Conservation (phyloP, 2,113 vertebrate genomes). For the Pachypanchax playfairii region DNA sequence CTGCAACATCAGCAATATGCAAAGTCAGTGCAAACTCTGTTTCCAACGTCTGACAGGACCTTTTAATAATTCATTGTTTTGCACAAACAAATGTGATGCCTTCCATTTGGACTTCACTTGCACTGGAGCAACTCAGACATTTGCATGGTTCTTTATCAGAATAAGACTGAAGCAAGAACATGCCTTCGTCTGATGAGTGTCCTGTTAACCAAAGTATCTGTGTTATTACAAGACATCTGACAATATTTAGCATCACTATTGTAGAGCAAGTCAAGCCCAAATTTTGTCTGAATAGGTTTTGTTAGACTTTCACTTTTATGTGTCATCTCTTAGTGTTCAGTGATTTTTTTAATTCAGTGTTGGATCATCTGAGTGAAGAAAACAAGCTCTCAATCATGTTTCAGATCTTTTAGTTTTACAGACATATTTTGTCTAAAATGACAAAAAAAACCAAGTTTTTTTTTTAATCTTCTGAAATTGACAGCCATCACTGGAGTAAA, state of each 20-base stretch:
- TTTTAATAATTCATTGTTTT: slow-evolving; percentile 34
- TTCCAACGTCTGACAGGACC: slow-evolving; percentile 25
- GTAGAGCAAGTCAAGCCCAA: too few relatives aligned
- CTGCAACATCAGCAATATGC: slow-evolving; percentile 58
- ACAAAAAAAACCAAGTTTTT: slow-evolving; percentile 18
- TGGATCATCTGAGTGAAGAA: slow-evolving; percentile 1
- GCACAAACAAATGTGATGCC: slow-evolving; percentile 13
- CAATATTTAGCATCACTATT: too few relatives aligned
- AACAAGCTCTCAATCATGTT: neutral
- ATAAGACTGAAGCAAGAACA: slow-evolving; percentile 2
- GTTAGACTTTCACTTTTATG: slow-evolving; percentile 3
- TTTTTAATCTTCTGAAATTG: slow-evolving; percentile 8
- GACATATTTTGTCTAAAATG: neutral
- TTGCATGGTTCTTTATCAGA: slow-evolving; percentile 13
- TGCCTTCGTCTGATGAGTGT: slow-evolving; percentile 10
- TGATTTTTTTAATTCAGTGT: slow-evolving; percentile 6
- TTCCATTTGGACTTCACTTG: slow-evolving; percentile 13
- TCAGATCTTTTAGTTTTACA: neutral
- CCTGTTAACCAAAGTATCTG: neutral
- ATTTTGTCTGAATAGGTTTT: too few relatives aligned
- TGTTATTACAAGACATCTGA: slow-evolving; percentile 3
- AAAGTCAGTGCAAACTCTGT: slow-evolving; percentile 31
- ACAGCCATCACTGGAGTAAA: slow-evolving; percentile 19
- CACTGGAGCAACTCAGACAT: slow-evolving; percentile 1
- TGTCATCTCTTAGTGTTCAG: neutral